These are phyloP conservation scores for Andrena bucephala DNA, from an alignment of 2,888 invertebrate genomes.

Conservation along the genomic window DNA sequence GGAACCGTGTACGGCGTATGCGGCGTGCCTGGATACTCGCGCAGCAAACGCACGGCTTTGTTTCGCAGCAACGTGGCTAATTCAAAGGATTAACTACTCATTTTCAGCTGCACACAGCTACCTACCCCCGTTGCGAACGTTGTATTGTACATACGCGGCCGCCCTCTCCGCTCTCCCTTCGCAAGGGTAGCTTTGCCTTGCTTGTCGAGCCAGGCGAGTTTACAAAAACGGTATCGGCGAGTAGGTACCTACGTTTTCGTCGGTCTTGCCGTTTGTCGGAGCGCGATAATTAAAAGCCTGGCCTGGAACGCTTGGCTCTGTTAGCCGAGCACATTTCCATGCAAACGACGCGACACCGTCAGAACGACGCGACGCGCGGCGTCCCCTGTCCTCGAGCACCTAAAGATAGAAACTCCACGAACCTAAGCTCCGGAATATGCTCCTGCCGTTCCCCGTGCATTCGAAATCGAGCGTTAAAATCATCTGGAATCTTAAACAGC, in stretches of 20 bases:
- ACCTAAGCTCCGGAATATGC: neutral
- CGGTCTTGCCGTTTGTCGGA: neutral
- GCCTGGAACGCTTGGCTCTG: slow-evolving; percentile 22
- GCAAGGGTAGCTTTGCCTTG: neutral
- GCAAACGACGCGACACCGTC: slow-evolving; percentile 39
- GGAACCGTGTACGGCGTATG: too few species aligned
- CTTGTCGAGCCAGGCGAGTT: neutral
- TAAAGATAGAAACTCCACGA: slow-evolving; percentile 60
- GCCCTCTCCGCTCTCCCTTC: neutral
- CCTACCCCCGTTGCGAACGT: neutral
- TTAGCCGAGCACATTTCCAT: slow-evolving; percentile 45
- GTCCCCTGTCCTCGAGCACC: slow-evolving; percentile 39
- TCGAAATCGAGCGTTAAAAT: slow-evolving; percentile 31
- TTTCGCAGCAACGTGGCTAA: too few species aligned
- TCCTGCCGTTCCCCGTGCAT: neutral
- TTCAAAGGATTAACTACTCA: too few species aligned
- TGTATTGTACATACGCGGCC: neutral
- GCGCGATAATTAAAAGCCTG: slow-evolving; percentile 31
- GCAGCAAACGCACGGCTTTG: too few species aligned
- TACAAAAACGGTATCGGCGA: slow-evolving; percentile 7
- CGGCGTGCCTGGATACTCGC: too few species aligned
- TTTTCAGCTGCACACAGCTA: too few species aligned
- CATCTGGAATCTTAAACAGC: slow-evolving; percentile 23
- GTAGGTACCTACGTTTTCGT: neutral
- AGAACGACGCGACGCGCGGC: slow-evolving; percentile 15